A percentile compares a stretch with the other conserved stretches of the same genome.
phyloP scores from a whole-genome alignment of 2,113 vertebrate genomes.

The Callopanchax toddi region DNA sequence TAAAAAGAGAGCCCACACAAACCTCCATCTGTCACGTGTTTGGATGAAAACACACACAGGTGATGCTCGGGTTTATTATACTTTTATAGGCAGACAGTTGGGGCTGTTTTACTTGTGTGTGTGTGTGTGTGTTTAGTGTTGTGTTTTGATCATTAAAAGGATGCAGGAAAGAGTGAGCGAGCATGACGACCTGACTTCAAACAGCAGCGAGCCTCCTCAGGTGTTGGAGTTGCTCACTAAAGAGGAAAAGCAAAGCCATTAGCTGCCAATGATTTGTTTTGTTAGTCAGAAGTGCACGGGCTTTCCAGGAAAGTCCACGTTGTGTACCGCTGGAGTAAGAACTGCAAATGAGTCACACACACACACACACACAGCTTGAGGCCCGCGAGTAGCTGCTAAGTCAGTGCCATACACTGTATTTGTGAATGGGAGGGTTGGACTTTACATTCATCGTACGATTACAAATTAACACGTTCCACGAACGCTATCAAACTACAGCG shows the following conservation, averaged over 20 bases:
- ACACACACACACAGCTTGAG: conserved; percentile 17
- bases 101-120: no score
- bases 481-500: conserved; percentile 4
- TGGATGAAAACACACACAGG: not conserved
- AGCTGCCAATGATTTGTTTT: conserved; percentile 43
- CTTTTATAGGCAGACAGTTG: not conserved
- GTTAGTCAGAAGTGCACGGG: conserved; percentile 20
- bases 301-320: conserved; percentile 54
- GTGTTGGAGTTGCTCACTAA: conserved; percentile 12
- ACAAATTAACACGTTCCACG: conserved; percentile 22
- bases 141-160: conserved; percentile 9
- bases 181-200: not conserved
- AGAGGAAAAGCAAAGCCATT: conserved; percentile 27
- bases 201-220: conserved; percentile 22
- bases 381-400: conserved; percentile 17
- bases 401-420: conserved; percentile 43
- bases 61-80: no score
- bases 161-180: conserved; percentile 4
- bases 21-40: not conserved
- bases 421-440: conserved; percentile 52
- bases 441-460: conserved; percentile 19
- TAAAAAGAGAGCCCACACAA: conserved; percentile 4
- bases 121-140: not conserved
- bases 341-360: conserved; percentile 40
- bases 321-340: conserved; percentile 29